These are phyloP conservation scores for Himantopus leucocephalus DNA, from an alignment of 2,113 vertebrate genomes.

Conservation along the genomic window DNA sequence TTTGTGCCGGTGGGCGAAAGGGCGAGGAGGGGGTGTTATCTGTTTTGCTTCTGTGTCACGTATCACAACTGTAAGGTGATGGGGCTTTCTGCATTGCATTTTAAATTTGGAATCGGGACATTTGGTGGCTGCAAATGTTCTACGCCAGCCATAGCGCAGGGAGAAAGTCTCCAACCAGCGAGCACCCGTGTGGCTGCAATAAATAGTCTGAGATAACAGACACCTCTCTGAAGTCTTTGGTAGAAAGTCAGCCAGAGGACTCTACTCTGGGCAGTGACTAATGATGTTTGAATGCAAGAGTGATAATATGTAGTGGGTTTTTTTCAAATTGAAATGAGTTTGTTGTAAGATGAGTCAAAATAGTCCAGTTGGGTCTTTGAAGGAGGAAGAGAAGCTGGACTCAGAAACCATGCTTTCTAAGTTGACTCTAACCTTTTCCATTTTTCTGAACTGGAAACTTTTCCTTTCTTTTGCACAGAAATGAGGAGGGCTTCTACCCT, in stretches of 20 bases:
- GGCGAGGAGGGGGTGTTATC: neutral
- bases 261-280: constrained; percentile 24
- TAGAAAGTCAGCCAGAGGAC: constrained; percentile 68
- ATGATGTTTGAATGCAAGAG: constrained; percentile 3
- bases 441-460: neutral
- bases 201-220: constrained; percentile 64
- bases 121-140: neutral
- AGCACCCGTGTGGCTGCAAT: constrained; percentile 27
- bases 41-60: neutral
- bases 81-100: neutral
- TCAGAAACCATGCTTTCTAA: neutral
- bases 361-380: neutral
- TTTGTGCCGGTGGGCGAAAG: neutral
- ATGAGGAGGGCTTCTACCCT: neutral
- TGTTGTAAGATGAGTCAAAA: neutral
- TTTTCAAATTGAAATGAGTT: neutral
- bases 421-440: neutral
- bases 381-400: neutral
- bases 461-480: neutral
- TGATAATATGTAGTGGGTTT: neutral
- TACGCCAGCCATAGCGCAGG: rapidly evolving
- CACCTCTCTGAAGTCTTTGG: constrained; percentile 39
- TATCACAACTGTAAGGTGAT: neutral
- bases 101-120: neutral
- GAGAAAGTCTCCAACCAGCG: neutral